These are phyloP conservation scores for Mythimna lalbum DNA, from an alignment of 2,888 invertebrate species.

Conservation along the genomic window DNA sequence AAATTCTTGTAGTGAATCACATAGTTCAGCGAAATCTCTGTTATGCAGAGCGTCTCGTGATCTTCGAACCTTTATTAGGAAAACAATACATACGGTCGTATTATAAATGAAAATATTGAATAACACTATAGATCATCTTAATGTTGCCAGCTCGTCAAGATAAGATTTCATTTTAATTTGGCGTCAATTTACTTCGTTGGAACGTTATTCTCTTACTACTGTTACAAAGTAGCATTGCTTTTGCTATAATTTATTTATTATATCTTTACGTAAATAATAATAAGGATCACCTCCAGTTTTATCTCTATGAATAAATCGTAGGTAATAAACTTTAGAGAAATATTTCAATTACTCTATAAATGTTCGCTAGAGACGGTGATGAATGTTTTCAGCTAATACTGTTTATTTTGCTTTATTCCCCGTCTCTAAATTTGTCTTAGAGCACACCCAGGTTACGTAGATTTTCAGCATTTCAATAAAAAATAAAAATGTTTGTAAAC, in stretches of 20 bases:
- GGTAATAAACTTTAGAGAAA: slow-evolving; percentile 52
- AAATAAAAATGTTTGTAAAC: slow-evolving; percentile 29
- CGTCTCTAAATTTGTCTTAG: slow-evolving; percentile 50
- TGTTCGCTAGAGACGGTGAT: slow-evolving; percentile 54
- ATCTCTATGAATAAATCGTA: slow-evolving; percentile 45
- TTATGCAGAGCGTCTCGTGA: slow-evolving; percentile 17
- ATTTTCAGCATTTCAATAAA: slow-evolving; percentile 31
- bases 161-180: slow-evolving; percentile 51
- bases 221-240: slow-evolving; percentile 25
- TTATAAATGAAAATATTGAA: slow-evolving; percentile 15
- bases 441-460: slow-evolving; percentile 43
- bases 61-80: slow-evolving; percentile 15
- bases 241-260: slow-evolving; percentile 25
- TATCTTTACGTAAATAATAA: slow-evolving; percentile 39
- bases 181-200: slow-evolving; percentile 5
- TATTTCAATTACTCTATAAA: slow-evolving; percentile 61
- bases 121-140: slow-evolving; percentile 7
- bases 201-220: background rate
- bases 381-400: slow-evolving; percentile 48
- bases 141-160: slow-evolving; percentile 22
- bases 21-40: slow-evolving; percentile 26
- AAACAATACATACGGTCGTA: background rate
- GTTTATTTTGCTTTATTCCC: slow-evolving; percentile 59
- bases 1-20: slow-evolving; percentile 37
- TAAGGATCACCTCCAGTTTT: slow-evolving; percentile 48